A percentile compares a stretch with the other conserved stretches of the same genome.
These are phyloP conservation scores for Parapsyche elsis DNA, from an alignment of 1,140 invertebrate species.

Conservation along the genomic window DNA sequence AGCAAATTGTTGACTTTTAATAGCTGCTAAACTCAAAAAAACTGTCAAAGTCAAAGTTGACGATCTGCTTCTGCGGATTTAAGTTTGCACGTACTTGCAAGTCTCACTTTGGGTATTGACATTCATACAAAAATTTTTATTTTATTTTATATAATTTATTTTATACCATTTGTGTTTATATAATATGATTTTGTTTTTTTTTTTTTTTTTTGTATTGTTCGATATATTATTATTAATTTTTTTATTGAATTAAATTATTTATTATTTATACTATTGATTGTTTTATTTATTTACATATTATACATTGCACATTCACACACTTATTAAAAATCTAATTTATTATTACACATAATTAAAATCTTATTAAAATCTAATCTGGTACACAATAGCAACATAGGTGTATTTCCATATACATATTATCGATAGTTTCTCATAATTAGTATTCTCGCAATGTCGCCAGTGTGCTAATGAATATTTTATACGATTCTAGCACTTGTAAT, in stretches of 20 bases:
- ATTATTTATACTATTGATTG: neutral
- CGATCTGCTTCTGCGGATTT: too few relatives aligned
- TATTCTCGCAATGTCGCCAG: neutral
- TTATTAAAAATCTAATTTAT: neutral
- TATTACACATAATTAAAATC: too few relatives aligned
- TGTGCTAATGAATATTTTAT: constrained; percentile 3
- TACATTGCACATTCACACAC: neutral
- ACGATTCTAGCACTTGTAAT: neutral
- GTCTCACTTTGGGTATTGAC: neutral
- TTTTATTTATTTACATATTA: constrained; percentile 46
- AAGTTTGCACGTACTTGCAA: too few relatives aligned
- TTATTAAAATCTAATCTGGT: too few relatives aligned
- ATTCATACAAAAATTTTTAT: constrained; percentile 15
- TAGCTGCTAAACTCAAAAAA: too few relatives aligned
- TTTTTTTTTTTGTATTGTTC: neutral
- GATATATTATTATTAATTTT: constrained; percentile 28
- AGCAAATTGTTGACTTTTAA: too few relatives aligned
- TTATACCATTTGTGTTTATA: constrained; percentile 3
- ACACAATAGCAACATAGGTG: too few relatives aligned
- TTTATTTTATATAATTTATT: constrained; percentile 30
- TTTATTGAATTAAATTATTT: neutral
- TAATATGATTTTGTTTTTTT: constrained; percentile 10
- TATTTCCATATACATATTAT: too few relatives aligned
- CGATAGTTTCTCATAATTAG: too few relatives aligned
- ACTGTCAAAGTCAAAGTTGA: too few relatives aligned